phyloP scores from a whole-genome alignment of 2,797 vertebrate species.

The Phrynocephalus forsythii region DNA sequence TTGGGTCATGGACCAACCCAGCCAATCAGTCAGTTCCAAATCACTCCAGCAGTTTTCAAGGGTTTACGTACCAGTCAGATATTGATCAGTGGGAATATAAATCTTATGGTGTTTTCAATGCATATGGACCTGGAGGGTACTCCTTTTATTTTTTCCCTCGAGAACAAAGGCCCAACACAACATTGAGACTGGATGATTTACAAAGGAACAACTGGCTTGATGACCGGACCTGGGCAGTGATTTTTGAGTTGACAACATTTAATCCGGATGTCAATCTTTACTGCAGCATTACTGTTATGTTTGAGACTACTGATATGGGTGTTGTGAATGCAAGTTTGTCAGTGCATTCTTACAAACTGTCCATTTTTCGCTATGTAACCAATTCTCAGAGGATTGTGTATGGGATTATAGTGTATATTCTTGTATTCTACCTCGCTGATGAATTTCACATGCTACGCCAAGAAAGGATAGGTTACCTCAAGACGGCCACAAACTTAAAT shows the following conservation, averaged over 20 bases:
- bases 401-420: constrained; percentile 4
- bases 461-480: constrained; percentile 34
- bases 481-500: constrained; percentile 24
- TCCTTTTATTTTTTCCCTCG: constrained; percentile 36
- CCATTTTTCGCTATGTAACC: neutral
- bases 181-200: constrained; percentile 10
- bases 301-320: constrained; percentile 9
- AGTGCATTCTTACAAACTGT: constrained; percentile 27
- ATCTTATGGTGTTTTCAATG: constrained; percentile 15
- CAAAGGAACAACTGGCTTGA: constrained; percentile 32
- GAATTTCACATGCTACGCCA: constrained; percentile 22
- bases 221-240: constrained; percentile 24
- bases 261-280: constrained; percentile 7
- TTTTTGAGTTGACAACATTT: constrained; percentile 35
- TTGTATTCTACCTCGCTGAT: constrained; percentile 32
- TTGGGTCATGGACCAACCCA: constrained; percentile 53
- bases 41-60: constrained; percentile 9
- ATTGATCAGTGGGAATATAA: constrained; percentile 38
- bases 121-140: constrained; percentile 30
- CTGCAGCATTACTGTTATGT: constrained; percentile 30
- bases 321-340: constrained; percentile 14
- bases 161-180: constrained; percentile 34
- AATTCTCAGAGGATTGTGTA: neutral
- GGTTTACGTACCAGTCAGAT: constrained; percentile 31
- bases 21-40: neutral